Evolutionary conservation across 2,113 vertebrate species (phyloP), one percentile per base, ranked within the genome.

Genomic region (Rhodinocichla rosea): DNA sequence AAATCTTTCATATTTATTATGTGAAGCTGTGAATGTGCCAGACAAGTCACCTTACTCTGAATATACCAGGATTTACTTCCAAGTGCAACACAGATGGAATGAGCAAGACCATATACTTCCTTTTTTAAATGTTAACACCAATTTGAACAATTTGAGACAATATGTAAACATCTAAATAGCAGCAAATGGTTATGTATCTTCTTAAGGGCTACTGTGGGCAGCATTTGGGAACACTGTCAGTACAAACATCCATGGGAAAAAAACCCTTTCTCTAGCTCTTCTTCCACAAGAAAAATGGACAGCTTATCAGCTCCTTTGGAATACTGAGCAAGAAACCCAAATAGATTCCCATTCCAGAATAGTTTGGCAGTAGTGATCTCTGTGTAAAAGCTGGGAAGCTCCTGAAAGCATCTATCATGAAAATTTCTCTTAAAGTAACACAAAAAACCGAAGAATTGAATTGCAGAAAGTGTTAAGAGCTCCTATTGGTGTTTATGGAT

Each of bases 1-100:
- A 96, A 92, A 93, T 93, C 88, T 95, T 95, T 93, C 90, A 92
- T 90, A 96, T 96, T 96, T 95, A 95, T 93, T 95, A 94, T 86
- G 74, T 77, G 92, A 95, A 92, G 67, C 79, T 91, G 68, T 5
- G 65, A 94, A 94, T 55, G 78, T 77, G 89, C 64, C 81, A 95
- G 56, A 81, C 83, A 88, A 97, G 86, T 90, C 79, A 95, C 94
- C 68, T 95, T 92, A 83, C 87, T 56, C 89, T 79, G 50, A 87
- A 86, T 62, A 92, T 24, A 45, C 75, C 45, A 71, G 37, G 35
- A 93, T 73, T 90, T 92, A 83, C 45, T 80, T 92, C 53, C 45
- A 88, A 88, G 50, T 70, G 55, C 37, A 76, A 70, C 18, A 27
- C 49, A 80, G 70, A 65, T 28, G 59, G 47, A 90, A 33, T 62